phyloP scores from a whole-genome alignment of 2,888 invertebrate genomes.

The Laspeyria flexula region DNA sequence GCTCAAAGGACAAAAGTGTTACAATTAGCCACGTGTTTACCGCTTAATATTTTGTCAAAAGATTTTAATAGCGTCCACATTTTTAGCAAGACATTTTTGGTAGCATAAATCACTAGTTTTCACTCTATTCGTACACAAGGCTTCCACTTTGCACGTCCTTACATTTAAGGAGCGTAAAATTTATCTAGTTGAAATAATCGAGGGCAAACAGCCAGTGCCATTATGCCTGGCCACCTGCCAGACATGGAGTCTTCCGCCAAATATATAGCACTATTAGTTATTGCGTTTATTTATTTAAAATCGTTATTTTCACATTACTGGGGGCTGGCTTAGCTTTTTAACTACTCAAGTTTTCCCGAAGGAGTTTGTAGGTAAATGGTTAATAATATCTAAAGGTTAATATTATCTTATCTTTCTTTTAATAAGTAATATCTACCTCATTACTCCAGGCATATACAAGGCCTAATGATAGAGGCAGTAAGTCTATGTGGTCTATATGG shows the following conservation, averaged over 20 bases:
- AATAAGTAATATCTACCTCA: no score
- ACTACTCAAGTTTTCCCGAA: no score
- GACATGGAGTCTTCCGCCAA: slow-evolving; percentile 54
- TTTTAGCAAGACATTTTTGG: background rate
- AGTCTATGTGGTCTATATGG: no score
- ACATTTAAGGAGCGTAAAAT: slow-evolving; percentile 73
- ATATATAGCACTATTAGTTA: slow-evolving; percentile 53
- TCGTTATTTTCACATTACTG: slow-evolving; percentile 27
- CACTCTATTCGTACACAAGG: slow-evolving; percentile 31
- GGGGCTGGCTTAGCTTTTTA: background rate
- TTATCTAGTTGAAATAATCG: slow-evolving; percentile 79
- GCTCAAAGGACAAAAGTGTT: no score
- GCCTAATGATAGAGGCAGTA: no score
- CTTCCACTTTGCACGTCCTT: slow-evolving; percentile 66
- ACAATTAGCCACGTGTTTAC: no score
- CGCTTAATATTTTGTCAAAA: no score
- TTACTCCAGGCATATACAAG: no score
- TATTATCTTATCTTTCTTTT: no score
- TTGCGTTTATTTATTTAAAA: slow-evolving; percentile 40
- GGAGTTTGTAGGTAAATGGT: no score
- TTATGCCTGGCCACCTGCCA: slow-evolving; percentile 72
- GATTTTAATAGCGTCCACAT: background rate
- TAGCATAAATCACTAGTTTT: background rate
- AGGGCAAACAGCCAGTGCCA: slow-evolving; percentile 63
- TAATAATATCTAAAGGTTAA: no score